Evolutionary conservation across 2,888 invertebrate genomes (phyloP), one percentile per base, ranked within the genome.

Genomic region (Phyto melanocephala): DNA sequence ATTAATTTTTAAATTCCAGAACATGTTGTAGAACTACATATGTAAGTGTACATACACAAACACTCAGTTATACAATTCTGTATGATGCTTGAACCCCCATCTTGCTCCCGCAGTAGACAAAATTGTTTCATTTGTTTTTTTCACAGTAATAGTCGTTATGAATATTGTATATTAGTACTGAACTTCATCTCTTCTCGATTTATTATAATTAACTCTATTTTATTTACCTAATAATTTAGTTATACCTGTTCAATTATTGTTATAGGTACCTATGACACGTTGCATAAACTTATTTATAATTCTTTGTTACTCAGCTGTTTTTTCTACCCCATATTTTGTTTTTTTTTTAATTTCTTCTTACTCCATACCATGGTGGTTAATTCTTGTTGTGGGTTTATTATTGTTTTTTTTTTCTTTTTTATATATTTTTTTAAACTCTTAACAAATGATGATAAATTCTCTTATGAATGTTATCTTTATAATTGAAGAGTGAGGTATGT

Each of bases 181-280:
- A 65, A 67, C 40, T 80, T 75, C 63, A 80, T 62, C 22, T 58
- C 28, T 40, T 24, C 58, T 42, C n/a, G n/a, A n/a, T n/a, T n/a
- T n/a, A n/a, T n/a, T n/a, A n/a, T n/a, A n/a, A n/a, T n/a, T n/a
- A n/a, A 50, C 22, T 60, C 13, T 24, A 68, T n/a, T 28, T 52
- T 67, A 40, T 45, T 40, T 35, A 63, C 45, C n/a, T n/a, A n/a
- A 62, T 68, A 56, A 63, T 68, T 71, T 70, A 58, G 50, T 28
- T 65, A 40, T 67, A n/a, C n/a, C n/a, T n/a, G 17, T 52, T 56
- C 28, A 22, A 56, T 45, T 68, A 28, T 35, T 62, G 40, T 8
- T 20, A 47, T 50, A n/a, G n/a, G n/a, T n/a, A n/a, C n/a, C n/a
- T n/a, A 74, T 87, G 88, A 88, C 89, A 89, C 89, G 89, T 89